A percentile compares a stretch with the other conserved stretches of the same genome.
Evolutionary conservation across 2,797 vertebrate species (phyloP).

Genomic region (Cottoperca gobio): DNA sequence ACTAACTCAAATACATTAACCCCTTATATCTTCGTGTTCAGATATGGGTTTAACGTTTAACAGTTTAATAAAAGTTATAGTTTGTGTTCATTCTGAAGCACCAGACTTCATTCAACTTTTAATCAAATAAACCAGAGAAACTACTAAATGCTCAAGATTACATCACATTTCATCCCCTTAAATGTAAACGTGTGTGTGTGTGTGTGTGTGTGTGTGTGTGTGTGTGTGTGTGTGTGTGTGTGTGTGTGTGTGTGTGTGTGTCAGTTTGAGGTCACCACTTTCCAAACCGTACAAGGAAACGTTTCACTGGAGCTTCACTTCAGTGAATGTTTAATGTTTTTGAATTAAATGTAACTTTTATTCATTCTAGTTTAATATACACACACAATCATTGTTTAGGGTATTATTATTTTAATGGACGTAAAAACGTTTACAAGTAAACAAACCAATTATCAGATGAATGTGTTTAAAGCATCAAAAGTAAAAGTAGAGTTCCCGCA

Average conservation of each 20-base stretch:
- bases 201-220: conserved; percentile 7
- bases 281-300: conserved; percentile 44
- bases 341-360: background rate
- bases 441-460: background rate
- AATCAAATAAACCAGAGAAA: background rate
- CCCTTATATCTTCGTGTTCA: too few relatives aligned
- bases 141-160: background rate
- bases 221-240: conserved; percentile 4
- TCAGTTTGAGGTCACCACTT: conserved; percentile 13
- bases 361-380: too few relatives aligned
- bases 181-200: background rate
- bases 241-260: conserved; percentile 2
- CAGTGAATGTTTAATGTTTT: background rate
- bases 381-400: too few relatives aligned
- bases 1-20: background rate
- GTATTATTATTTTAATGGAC: too few relatives aligned
- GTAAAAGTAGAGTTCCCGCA: too few relatives aligned
- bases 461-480: background rate
- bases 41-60: too few relatives aligned
- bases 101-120: conserved; percentile 7
- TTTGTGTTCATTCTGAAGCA: background rate
- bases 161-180: background rate
- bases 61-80: too few relatives aligned
- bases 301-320: background rate
- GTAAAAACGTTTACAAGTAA: too few relatives aligned